Conservation (phyloP, 2,113 vertebrate species). For the Junco hyemalis region DNA sequence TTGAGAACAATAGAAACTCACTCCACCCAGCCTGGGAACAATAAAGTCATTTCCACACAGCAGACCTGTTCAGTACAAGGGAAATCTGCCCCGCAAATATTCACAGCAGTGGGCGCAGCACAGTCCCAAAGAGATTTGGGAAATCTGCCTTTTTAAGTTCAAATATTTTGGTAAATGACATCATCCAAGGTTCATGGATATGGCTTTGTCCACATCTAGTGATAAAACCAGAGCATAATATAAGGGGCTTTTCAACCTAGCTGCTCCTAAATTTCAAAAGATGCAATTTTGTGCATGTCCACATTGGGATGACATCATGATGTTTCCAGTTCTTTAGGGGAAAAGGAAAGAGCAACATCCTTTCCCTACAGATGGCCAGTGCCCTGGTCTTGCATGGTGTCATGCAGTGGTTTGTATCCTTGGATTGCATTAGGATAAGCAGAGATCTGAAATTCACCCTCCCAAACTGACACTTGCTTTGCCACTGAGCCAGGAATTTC, state of each 20-base stretch:
- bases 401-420: neutral
- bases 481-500: neutral
- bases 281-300: neutral
- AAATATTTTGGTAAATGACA: neutral
- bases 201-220: neutral
- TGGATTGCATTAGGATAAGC: neutral
- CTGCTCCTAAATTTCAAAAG: neutral
- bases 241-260: neutral
- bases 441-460: neutral
- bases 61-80: neutral
- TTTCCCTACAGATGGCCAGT: neutral
- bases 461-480: neutral
- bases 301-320: neutral
- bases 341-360: neutral
- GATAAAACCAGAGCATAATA: neutral
- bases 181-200: neutral
- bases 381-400: neutral
- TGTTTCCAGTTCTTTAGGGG: neutral
- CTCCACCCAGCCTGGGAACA: neutral
- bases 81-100: neutral
- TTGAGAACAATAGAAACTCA: neutral
- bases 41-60: neutral
- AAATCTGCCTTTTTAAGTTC: neutral
- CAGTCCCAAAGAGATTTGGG: accelerated
- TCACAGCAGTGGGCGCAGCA: neutral